phyloP scores from a whole-genome alignment of 2,797 vertebrate genomes.

The Tragelaphus eurycerus region DNA sequence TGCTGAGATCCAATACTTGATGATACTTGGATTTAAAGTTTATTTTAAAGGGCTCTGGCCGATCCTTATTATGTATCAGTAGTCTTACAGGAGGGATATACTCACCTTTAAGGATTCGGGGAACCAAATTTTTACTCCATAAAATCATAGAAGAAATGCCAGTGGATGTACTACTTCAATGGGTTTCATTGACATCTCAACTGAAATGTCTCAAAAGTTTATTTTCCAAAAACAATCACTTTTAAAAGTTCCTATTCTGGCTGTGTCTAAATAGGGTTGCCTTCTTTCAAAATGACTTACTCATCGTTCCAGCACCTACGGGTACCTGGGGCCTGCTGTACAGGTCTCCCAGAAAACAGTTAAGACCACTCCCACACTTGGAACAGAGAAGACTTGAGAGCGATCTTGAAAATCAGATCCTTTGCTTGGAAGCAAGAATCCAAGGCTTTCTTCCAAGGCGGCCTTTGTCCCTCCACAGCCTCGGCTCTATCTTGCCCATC shows the following conservation, averaged over 20 bases:
- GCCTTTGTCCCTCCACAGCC: not conserved
- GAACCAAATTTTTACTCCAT: not conserved
- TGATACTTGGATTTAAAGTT: not conserved
- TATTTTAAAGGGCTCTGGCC: not conserved
- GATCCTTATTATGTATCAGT: no score
- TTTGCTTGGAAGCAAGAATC: not conserved
- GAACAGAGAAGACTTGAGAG: not conserved
- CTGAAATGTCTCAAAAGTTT: not conserved
- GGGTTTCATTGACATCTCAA: not conserved
- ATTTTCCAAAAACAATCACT: not conserved
- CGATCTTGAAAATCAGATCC: not conserved
- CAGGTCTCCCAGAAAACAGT: not conserved
- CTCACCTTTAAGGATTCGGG: not conserved
- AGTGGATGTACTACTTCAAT: no score
- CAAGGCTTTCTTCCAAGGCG: not conserved
- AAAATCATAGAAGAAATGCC: not conserved
- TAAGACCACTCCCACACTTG: no score
- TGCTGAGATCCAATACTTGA: no score
- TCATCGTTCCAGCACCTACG: not conserved
- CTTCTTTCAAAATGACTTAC: not conserved
- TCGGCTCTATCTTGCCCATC: rapidly evolving
- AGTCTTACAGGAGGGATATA: not conserved
- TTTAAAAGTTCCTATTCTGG: not conserved
- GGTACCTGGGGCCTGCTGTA: no score
- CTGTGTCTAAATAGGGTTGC: not conserved